A percentile compares a stretch with the other conserved stretches of the same genome.
phyloP scores from a whole-genome alignment of 2,888 invertebrate species.

The Spodoptera exigua region DNA sequence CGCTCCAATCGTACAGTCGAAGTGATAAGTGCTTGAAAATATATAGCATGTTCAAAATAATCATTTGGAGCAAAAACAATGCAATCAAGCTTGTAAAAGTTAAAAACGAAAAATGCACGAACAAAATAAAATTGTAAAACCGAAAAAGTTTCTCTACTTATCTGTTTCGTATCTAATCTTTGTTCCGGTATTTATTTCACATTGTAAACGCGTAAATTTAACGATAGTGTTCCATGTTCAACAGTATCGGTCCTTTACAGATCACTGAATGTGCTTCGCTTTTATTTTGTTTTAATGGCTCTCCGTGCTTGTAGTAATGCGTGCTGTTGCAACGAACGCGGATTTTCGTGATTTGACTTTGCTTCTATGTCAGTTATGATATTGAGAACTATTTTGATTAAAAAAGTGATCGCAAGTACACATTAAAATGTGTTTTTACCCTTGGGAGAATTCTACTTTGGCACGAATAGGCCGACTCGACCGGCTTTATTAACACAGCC shows the following conservation, averaged over 20 bases:
- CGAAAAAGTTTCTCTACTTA: conserved; percentile 16
- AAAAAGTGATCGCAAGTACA: no score
- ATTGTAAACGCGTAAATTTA: conserved; percentile 39
- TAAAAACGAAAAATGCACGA: neutral
- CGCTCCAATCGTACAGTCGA: no score
- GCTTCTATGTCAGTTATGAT: neutral
- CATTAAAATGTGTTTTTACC: no score
- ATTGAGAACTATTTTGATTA: no score
- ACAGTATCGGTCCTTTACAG: conserved; percentile 58
- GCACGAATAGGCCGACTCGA: no score
- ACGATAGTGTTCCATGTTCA: conserved; percentile 45
- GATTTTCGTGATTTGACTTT: neutral
- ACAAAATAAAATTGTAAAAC: neutral
- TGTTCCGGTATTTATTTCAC: conserved; percentile 32
- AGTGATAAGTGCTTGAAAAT: no score
- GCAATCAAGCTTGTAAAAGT: no score
- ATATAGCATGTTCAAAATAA: neutral
- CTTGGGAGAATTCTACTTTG: no score
- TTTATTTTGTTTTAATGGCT: conserved; percentile 44
- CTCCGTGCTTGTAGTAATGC: conserved; percentile 3
- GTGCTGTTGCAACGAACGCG: neutral
- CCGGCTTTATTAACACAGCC: no score
- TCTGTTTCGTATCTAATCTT: conserved; percentile 34
- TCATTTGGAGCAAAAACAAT: neutral
- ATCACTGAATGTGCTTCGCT: conserved; percentile 50